Base-by-base conservation (phyloP, 1,140 invertebrate species). In the Pogonus chalceus region DNA sequence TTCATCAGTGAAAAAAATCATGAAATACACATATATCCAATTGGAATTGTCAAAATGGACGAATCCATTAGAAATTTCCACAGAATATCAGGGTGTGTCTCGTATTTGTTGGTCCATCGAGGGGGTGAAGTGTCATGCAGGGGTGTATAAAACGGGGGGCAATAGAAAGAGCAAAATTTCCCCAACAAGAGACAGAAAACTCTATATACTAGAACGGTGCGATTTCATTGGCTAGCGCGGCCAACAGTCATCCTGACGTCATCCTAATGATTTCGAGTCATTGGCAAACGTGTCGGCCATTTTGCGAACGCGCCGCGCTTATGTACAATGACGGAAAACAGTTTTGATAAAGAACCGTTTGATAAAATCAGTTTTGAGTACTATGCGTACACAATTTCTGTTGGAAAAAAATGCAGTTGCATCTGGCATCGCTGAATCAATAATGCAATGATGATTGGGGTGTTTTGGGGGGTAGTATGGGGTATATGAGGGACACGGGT, bases 281-380 rank as follows among this genome's bases (percentile, higher is more conserved):
- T 43, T 43, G 37, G 37, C 37, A 43, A 18, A 4, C 7, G 37
- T 4, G 37, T 9, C 37, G 18, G 37, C 37, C 37, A 43, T 43
- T 43, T 43, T 43, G 37, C 7, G 18, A 43, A 7, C 18, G 18
- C 7, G 9, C 18, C 9, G 18, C 18, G 37, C 37, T 43, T 43
- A 43, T 43, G 18, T 43, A 43, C 37, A 43, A 43, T 43, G 37
- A 43, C 37, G 37, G 37, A 43, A 43, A 43, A 16, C 18, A 16
- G 18, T 43, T 43, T 43, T 43, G 37, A 43, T 31, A 31, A 31
- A 4, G 26, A 14, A 14, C 14, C 4, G 26, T 14, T 31, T 4
- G 26, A 31, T 31, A 31, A 31, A 31, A 31, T 4, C 14, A 31
- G 26, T 31, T 31, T 31, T 31, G 26, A 31, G 26, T 31, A 31